Evolutionary conservation across 1,140 invertebrate species (phyloP).

Genomic region (Cepaea nemoralis): DNA sequence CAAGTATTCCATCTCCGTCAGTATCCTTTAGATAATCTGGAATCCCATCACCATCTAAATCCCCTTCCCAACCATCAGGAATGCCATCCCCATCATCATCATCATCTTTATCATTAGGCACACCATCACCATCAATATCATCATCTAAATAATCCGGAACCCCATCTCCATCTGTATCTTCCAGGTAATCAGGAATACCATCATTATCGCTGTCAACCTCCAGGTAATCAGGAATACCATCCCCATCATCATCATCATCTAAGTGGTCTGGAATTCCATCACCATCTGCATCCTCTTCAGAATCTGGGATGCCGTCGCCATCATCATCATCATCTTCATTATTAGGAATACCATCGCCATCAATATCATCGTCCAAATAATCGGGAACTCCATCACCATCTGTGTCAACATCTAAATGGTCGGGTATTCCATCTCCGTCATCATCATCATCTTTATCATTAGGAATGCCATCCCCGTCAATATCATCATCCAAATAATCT

Average conservation of each 20-base stretch:
- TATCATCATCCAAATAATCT: slow-evolving; percentile 50
- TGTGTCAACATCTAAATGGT: slow-evolving; percentile 15
- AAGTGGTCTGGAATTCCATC: slow-evolving; percentile 55
- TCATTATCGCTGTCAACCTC: slow-evolving; percentile 59
- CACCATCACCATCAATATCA: slow-evolving; percentile 1
- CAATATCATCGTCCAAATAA: slow-evolving; percentile 24
- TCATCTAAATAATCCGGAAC: slow-evolving; percentile 20
- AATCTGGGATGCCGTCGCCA: slow-evolving; percentile 2
- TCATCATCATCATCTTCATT: not conserved
- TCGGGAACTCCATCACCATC: slow-evolving; percentile 23
- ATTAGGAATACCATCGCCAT: slow-evolving; percentile 27
- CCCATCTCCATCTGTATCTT: slow-evolving; percentile 55
- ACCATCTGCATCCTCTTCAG: slow-evolving; percentile 12
- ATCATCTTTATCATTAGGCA: slow-evolving; percentile 10
- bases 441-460: slow-evolving; percentile 58
- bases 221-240: slow-evolving; percentile 58
- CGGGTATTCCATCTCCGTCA: slow-evolving; percentile 26
- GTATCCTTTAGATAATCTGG: slow-evolving; percentile 24
- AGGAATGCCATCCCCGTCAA: slow-evolving; percentile 60
- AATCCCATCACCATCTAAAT: slow-evolving; percentile 1
- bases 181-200: slow-evolving; percentile 60
- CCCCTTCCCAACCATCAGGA: not conserved
- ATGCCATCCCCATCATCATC: slow-evolving; percentile 26
- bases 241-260: slow-evolving; percentile 62
- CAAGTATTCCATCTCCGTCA: slow-evolving; percentile 63